These are phyloP conservation scores for Gymnobelideus leadbeateri DNA, from an alignment of 2,113 vertebrate genomes.

Conservation along the genomic window DNA sequence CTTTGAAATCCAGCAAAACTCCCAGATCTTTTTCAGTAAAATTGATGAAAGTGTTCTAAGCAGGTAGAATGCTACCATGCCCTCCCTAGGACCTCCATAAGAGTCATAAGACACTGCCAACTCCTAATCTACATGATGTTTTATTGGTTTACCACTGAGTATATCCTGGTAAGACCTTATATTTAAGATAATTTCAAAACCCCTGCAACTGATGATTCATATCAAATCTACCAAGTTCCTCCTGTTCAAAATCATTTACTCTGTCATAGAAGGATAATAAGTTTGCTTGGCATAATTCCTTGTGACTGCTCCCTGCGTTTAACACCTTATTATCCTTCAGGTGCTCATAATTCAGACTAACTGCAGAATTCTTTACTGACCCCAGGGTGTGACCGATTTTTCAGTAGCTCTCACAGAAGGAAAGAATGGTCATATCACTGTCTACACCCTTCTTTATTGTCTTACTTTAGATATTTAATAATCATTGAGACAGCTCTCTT, in stretches of 20 bases:
- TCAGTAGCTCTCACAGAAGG: neutral
- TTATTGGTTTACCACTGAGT: neutral
- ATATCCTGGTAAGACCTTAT: neutral
- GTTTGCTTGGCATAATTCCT: neutral
- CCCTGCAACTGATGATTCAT: neutral
- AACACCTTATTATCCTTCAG: neutral
- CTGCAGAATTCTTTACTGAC: neutral
- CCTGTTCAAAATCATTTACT: neutral
- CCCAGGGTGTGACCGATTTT: neutral
- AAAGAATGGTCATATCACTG: neutral
- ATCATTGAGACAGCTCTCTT: neutral
- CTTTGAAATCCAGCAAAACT: neutral
- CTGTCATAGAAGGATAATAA: neutral
- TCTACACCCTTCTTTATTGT: neutral
- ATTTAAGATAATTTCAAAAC: neutral
- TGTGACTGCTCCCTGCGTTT: conserved; percentile 12
- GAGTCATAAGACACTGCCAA: conserved; percentile 7
- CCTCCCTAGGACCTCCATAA: conserved; percentile 19
- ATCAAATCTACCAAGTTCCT: neutral
- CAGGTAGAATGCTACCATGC: neutral
- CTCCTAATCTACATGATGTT: neutral
- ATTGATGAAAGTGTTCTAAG: neutral
- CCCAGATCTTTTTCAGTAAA: neutral
- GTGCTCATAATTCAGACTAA: neutral
- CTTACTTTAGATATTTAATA: neutral